These are phyloP conservation scores for Pycnomerus fuliginosus DNA, from an alignment of 2,888 invertebrate species.

Conservation along the genomic window DNA sequence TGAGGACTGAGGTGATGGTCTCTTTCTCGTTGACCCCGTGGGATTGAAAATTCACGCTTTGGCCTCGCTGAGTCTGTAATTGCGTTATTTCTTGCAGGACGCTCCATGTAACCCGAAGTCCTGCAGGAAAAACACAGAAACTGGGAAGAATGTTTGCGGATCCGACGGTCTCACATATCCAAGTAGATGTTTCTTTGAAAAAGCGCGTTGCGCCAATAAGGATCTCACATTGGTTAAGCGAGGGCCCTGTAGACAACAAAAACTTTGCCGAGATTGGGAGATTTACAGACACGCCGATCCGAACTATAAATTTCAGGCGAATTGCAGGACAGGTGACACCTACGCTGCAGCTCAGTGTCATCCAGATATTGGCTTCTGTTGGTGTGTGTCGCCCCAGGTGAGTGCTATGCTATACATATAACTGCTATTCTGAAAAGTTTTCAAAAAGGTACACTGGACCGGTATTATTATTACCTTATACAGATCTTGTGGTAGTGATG, in stretches of 20 bases:
- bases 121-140: constrained; percentile 39
- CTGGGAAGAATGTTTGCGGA: constrained; percentile 66
- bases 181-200: constrained; percentile 75
- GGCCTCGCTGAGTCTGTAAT: no score
- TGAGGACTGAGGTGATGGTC: constrained; percentile 22
- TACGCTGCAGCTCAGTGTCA: constrained; percentile 87
- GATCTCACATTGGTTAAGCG: constrained; percentile 70
- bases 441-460: no score
- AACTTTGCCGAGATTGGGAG: constrained; percentile 40
- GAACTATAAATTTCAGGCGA: constrained; percentile 62
- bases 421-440: no score
- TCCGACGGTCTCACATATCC: constrained; percentile 81
- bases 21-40: constrained; percentile 8
- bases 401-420: no score
- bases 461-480: no score
- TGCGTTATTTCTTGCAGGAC: no score
- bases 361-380: constrained; percentile 60
- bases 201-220: constrained; percentile 71
- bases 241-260: constrained; percentile 72
- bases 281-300: constrained; percentile 29
- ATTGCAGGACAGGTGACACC: constrained; percentile 79
- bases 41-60: constrained; percentile 14
- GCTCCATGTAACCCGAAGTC: constrained; percentile 44
- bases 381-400: constrained; percentile 70
- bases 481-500: no score